A percentile compares a stretch with the other conserved stretches of the same genome.
These are phyloP conservation scores for Didymodactylos carnosus DNA, from an alignment of 2,888 invertebrate species.

Conservation along the genomic window DNA sequence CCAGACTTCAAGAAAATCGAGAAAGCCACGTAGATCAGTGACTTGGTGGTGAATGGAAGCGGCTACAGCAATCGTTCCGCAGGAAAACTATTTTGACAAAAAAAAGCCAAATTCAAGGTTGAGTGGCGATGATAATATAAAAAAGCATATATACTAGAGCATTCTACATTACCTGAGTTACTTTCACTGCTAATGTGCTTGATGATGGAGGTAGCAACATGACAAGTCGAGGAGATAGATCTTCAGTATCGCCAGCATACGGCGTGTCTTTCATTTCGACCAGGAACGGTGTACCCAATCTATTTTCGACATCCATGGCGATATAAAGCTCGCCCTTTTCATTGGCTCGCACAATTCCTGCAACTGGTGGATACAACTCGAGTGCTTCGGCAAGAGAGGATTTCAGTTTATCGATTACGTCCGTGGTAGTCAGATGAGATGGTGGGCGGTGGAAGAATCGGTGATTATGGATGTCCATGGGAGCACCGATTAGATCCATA, in stretches of 20 bases:
- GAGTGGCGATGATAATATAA: not conserved
- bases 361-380: not conserved
- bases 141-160: not conserved
- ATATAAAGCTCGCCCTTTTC: not conserved
- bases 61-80: not conserved
- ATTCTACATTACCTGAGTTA: not conserved
- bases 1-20: not conserved
- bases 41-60: not conserved
- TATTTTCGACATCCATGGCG: not conserved
- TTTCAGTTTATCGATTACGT: not conserved
- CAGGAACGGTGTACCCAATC: not conserved
- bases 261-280: not conserved
- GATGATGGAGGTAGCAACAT: not conserved
- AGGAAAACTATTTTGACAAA: not conserved
- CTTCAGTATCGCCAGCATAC: not conserved
- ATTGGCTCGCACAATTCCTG: not conserved
- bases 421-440: not conserved
- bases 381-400: not conserved
- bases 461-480: not conserved
- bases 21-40: not conserved
- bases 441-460: not conserved
- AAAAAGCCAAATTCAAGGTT: not conserved
- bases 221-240: not conserved
- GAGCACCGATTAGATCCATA: not conserved
- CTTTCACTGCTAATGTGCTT: conserved; percentile 1